Conservation (phyloP, 1,140 invertebrate species). For the Antheraea pernyi region DNA sequence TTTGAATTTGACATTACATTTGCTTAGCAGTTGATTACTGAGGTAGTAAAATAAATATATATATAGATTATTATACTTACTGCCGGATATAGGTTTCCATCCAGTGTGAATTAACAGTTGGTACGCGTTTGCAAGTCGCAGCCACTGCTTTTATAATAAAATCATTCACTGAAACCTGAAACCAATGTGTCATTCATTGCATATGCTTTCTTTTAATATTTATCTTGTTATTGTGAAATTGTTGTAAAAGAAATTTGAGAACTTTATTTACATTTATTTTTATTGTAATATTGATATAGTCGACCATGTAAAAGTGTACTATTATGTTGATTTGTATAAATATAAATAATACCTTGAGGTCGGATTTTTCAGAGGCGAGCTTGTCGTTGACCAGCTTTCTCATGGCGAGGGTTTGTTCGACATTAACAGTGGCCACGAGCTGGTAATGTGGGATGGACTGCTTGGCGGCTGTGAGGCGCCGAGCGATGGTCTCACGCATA, state of each 20-base stretch:
- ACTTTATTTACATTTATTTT: too few species aligned
- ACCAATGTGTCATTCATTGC: constrained; percentile 6
- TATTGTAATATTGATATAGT: too few species aligned
- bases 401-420: constrained; percentile 87
- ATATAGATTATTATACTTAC: constrained; percentile 79
- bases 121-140: constrained; percentile 94
- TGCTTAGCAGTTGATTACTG: too few species aligned
- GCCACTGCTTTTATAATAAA: constrained; percentile 98
- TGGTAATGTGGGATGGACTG: constrained; percentile 98
- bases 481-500: constrained; percentile 95
- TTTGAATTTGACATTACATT: too few species aligned
- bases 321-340: too few species aligned
- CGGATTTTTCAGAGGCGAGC: constrained; percentile 86
- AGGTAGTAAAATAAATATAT: too few species aligned
- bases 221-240: too few species aligned
- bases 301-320: too few species aligned
- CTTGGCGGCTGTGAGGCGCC: constrained; percentile 95
- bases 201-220: too few species aligned
- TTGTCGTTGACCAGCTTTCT: constrained; percentile 87
- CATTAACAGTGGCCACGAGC: constrained; percentile 91
- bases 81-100: constrained; percentile 96
- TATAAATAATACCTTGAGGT: constrained; percentile 69
- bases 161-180: constrained; percentile 96
- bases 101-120: constrained; percentile 98
- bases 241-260: too few species aligned